These are phyloP conservation scores for Hirtodrosophila duncani DNA, from an alignment of 2,888 invertebrate genomes.

Conservation along the genomic window DNA sequence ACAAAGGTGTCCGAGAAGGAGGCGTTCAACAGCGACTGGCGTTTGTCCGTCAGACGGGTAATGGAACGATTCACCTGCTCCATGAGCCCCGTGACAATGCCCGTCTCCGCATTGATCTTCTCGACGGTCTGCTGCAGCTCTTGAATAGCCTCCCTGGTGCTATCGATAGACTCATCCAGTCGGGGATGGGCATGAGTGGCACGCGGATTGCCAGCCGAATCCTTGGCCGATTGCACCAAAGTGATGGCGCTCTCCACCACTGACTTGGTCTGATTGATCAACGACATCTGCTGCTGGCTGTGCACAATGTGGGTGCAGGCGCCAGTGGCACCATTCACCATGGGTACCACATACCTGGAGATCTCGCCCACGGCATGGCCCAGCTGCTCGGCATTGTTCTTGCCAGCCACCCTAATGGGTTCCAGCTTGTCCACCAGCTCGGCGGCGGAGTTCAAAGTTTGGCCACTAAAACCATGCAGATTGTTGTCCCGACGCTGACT, in stretches of 20 bases:
- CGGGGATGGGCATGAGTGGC: constrained; percentile 89
- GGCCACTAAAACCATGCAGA: constrained; percentile 87
- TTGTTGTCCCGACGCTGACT: constrained; percentile 85
- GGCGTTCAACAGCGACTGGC: constrained; percentile 84
- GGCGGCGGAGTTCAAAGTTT: constrained; percentile 87
- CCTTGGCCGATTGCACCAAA: constrained; percentile 89
- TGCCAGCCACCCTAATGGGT: constrained; percentile 90
- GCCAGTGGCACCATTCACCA: constrained; percentile 91
- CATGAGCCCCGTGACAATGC: constrained; percentile 92
- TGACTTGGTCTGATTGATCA: constrained; percentile 95
- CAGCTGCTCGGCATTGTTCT: constrained; percentile 93
- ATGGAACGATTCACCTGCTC: constrained; percentile 95
- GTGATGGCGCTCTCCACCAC: constrained; percentile 95
- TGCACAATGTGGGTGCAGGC: constrained; percentile 93
- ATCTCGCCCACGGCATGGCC: constrained; percentile 91
- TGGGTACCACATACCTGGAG: constrained; percentile 89
- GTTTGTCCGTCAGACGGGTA: constrained; percentile 86
- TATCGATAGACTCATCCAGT: constrained; percentile 88
- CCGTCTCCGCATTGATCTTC: constrained; percentile 90
- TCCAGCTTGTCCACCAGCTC: constrained; percentile 92
- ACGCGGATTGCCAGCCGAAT: constrained; percentile 95
- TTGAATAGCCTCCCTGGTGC: constrained; percentile 87
- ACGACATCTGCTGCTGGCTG: constrained; percentile 89
- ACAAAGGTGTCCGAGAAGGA: constrained; percentile 89
- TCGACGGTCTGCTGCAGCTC: constrained; percentile 90